Percentiles rank a stretch among this genome's conserved stretches.
Conservation (phyloP, 2,113 vertebrate genomes). For the Scytalopus superciliaris region DNA sequence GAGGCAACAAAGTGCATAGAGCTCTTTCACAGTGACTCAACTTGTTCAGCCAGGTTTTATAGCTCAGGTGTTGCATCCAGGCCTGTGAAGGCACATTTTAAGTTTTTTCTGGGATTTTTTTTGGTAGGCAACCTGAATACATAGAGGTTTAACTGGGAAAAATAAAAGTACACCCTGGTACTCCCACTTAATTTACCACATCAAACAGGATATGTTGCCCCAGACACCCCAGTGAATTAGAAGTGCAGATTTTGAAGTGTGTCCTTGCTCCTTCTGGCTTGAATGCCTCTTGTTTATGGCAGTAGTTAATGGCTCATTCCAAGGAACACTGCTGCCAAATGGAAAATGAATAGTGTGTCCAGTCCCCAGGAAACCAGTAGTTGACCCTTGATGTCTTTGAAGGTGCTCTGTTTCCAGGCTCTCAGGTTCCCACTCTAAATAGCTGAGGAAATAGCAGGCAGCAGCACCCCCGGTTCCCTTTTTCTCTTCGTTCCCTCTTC, state of each 20-base stretch:
- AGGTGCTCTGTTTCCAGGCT: neutral
- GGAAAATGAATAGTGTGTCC: neutral
- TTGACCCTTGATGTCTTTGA: neutral
- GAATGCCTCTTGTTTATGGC: neutral
- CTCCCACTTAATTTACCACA: neutral
- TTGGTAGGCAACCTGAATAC: neutral
- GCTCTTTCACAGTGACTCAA: neutral
- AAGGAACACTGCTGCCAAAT: neutral
- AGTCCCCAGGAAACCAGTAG: neutral
- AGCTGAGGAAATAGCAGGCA: neutral
- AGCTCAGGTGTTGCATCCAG: neutral
- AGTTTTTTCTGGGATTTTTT: neutral
- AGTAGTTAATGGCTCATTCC: neutral
- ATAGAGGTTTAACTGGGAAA: neutral
- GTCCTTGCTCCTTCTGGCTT: neutral
- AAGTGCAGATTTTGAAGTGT: neutral
- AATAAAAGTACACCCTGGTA: neutral
- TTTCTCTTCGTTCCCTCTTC: neutral
- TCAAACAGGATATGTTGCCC: neutral
- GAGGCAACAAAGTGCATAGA: neutral
- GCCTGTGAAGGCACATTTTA: neutral
- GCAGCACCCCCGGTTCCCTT: neutral
- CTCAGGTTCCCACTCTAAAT: neutral
- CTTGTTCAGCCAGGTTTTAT: neutral
- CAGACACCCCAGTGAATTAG: neutral